Evolutionary conservation across 2,797 vertebrate species (phyloP), one percentile per base, ranked within the genome.

Genomic region (Lacerta agilis): DNA sequence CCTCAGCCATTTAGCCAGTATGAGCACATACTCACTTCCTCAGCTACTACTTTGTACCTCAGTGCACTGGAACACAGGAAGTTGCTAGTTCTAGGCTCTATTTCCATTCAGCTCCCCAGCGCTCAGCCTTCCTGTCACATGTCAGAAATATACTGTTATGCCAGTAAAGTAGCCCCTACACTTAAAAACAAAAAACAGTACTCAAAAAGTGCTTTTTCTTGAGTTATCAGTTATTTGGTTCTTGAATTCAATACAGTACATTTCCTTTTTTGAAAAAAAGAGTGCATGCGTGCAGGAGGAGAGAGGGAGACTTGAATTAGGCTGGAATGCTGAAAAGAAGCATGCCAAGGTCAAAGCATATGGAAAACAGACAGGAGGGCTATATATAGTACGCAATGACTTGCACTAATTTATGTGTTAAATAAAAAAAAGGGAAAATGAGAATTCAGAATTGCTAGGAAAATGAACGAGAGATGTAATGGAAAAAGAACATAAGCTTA

Each of bases 301-400:
- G 38, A 75, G 90, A 90, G 41, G 86, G 71, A 58, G 72, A 77
- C 58, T 23, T 66, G 61, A 64, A 92, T 92, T 77, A 82, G 90
- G 88, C 88, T 96, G 95, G 95, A 97, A 94, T 95, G 92, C 55
- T 91, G 10, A 79, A 93, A 95, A 94, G 93, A 95, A 91, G 86
- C 79, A 91, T 92, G 96, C 95, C 91, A 89, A 94, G 92, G 88
- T 94, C 90, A 87, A 86, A 33, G 94, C 97, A 97, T 97, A 97
- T 97, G 97, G 96, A 96, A 95, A 95, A 91, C 95, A 97, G 95
- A 96, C 96, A 38, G 64, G 88, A 87, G 88, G 90, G 92, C 96
- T 97, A 97, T 96, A 96, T 97, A 97, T 97, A 97, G 97, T 95
- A 83, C 92, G 96, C 94, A 96, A 95, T 97, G 97, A 97, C 96